These are phyloP conservation scores for Myiopsitta monachus DNA, from an alignment of 2,113 vertebrate species.

Conservation along the genomic window DNA sequence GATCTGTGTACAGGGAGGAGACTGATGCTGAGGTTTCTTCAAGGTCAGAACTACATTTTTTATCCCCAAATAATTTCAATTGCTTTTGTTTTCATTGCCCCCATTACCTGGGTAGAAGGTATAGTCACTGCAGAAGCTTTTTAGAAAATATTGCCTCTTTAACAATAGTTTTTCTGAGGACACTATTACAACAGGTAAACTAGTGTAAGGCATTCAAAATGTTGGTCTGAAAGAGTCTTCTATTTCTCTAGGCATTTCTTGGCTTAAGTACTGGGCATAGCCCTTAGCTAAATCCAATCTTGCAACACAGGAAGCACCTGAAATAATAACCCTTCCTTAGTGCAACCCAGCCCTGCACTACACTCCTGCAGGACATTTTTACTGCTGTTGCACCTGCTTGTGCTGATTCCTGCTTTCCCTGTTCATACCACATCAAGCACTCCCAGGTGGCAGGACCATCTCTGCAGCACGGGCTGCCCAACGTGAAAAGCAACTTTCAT, in stretches of 20 bases:
- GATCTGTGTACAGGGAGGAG: neutral
- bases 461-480: neutral
- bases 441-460: neutral
- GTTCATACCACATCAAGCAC: neutral
- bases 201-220: neutral
- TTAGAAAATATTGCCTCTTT: neutral
- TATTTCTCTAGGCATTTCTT: neutral
- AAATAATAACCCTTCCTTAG: neutral
- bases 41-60: neutral
- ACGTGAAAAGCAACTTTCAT: neutral
- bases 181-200: neutral
- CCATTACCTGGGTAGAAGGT: neutral
- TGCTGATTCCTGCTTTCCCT: no score
- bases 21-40: neutral
- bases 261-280: accelerated
- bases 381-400: neutral
- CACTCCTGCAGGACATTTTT: no score
- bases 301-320: neutral
- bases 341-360: neutral
- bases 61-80: neutral
- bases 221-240: neutral
- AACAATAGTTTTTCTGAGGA: neutral
- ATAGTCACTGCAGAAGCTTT: neutral
- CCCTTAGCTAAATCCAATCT: neutral
- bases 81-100: neutral